A percentile compares a stretch with the other conserved stretches of the same genome.
These are phyloP conservation scores for Aethes cnicana DNA, from an alignment of 2,888 invertebrate genomes.

Conservation along the genomic window DNA sequence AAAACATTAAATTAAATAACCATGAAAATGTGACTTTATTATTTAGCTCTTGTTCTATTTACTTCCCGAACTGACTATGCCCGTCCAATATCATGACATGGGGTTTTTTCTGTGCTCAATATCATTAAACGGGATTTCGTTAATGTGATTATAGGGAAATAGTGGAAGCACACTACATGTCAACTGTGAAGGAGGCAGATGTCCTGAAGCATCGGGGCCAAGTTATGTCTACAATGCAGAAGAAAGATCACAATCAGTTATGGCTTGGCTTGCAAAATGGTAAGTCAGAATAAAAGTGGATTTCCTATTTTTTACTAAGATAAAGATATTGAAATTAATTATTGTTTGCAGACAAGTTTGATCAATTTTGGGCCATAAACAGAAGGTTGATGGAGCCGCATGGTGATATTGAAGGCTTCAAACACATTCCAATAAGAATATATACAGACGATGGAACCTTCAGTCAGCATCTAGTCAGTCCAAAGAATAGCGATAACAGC, in stretches of 20 bases:
- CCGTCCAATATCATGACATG: no score
- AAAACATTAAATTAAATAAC: no score
- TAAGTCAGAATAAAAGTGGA: constrained; percentile 54
- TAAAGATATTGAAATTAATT: constrained; percentile 13
- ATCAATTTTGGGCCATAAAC: constrained; percentile 99
- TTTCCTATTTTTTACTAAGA: background rate
- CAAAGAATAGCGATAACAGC: constrained; percentile 88
- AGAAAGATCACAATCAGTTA: constrained; percentile 97
- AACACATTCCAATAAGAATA: constrained; percentile 94
- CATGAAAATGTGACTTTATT: no score
- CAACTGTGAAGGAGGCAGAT: constrained; percentile 98
- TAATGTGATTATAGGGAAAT: constrained; percentile 90
- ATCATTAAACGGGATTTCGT: no score
- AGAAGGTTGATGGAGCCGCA: constrained; percentile 95
- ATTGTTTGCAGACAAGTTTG: constrained; percentile 92
- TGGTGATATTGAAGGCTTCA: constrained; percentile 90
- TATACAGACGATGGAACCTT: constrained; percentile 88
- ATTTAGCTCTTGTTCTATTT: no score
- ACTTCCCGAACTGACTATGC: no score
- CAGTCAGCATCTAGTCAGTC: constrained; percentile 88
- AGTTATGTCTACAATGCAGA: constrained; percentile 95
- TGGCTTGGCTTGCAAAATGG: constrained; percentile 97
- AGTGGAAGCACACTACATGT: constrained; percentile 96
- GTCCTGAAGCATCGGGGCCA: constrained; percentile 97
- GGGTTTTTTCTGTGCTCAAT: no score